phyloP scores from a whole-genome alignment of 2,888 invertebrate genomes.

The Frankliniella fusca region DNA sequence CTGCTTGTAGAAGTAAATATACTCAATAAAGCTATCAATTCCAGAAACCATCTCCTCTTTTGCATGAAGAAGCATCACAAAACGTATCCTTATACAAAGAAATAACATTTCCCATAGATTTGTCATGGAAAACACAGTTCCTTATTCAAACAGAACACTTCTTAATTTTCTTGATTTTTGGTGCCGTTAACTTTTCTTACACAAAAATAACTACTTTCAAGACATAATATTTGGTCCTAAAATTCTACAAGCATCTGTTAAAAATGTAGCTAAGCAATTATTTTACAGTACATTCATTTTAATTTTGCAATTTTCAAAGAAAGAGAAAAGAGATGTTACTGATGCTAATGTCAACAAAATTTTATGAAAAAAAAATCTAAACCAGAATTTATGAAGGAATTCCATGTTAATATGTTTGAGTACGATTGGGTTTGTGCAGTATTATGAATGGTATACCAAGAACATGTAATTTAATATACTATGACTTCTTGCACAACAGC shows the following conservation, averaged over 20 bases:
- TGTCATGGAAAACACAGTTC: too few species aligned
- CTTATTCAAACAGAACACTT: background rate
- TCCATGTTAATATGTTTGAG: too few species aligned
- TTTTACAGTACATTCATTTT: background rate
- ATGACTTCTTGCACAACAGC: too few species aligned
- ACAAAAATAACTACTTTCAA: background rate
- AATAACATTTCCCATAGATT: too few species aligned
- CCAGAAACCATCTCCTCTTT: constrained; percentile 37
- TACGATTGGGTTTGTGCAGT: too few species aligned
- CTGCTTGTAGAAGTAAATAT: constrained; percentile 33
- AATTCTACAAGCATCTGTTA: constrained; percentile 15
- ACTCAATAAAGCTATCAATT: constrained; percentile 37
- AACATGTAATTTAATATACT: too few species aligned
- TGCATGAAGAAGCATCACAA: constrained; percentile 12
- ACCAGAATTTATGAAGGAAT: too few species aligned
- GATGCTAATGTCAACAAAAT: background rate
- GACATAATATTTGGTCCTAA: constrained; percentile 7
- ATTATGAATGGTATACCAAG: too few species aligned
- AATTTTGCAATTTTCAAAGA: background rate
- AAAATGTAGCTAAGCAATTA: background rate
- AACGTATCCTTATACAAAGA: too few species aligned
- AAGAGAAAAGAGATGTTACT: background rate
- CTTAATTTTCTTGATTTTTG: constrained; percentile 40
- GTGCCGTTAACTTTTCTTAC: constrained; percentile 30
- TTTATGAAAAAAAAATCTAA: background rate